Evolutionary conservation across 2,113 vertebrate species (phyloP), one percentile per base, ranked within the genome.

Genomic region (Pelecanoides urinatrix): DNA sequence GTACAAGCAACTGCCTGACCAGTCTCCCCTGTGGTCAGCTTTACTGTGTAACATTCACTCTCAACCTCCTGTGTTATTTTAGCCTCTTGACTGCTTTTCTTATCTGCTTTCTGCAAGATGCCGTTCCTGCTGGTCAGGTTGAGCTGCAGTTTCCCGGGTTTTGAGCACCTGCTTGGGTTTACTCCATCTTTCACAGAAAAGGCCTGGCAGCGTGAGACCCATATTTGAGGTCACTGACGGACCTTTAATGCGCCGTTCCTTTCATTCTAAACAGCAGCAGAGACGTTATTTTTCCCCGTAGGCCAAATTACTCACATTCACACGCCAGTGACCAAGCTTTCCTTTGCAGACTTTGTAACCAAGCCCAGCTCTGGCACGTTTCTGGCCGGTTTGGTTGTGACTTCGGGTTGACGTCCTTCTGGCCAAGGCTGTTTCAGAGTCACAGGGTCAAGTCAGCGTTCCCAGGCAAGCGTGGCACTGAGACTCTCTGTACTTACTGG

Each of bases 271-370:
- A 38, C 62, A 63, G 11, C 49, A 38, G 49, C 67, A 74, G 53
- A 29, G 17, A 13, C 17, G 66, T 12, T 34, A 0, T 25, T 62
- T 44, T 47, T 29, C 23, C 56, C 38, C 13, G 0, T 7, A 27
- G 45, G 44, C 13, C 38, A 36, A 29, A 12, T 68, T 5, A 6
- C 9, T 22, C n/a, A 9, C 36, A 1, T 23, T 16, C 38, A 4
- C 19, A 1, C 21, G 7, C 17, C 30, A 7, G n/a, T 6, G 68
- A 18, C 38, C n/a, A 1, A 40, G 55, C 29, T 40, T 10, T 40
- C 11, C 77, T 26, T 13, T 14, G 27, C n/a, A 26, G 36, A 13
- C 36, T 16, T 11, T 10, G 11, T 45, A 15, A 13, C 49, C 36
- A 15, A 5, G 5, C 18, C 45, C 26, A 23, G 30, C 52, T 27